Evolutionary conservation across 1,140 invertebrate species (phyloP), one percentile per base, ranked within the genome.

Genomic region (Tribolium castaneum): DNA sequence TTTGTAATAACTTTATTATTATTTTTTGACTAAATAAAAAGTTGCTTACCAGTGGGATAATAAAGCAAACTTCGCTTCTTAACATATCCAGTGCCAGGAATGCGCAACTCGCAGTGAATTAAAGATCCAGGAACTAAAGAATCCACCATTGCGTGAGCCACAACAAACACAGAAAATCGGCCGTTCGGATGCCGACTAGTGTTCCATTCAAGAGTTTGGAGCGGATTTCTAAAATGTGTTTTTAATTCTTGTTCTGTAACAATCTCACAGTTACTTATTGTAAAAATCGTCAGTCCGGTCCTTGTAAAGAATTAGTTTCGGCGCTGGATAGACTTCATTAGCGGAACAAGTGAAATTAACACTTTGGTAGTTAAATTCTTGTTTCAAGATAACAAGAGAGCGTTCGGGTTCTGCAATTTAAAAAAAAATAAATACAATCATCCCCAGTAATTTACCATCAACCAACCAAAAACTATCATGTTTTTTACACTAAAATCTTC

Each of bases 381-480:
- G 79, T 79, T 82, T 80, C 14, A 78, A 70, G 35, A 86, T 78
- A 4, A 66, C 59, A 54, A 86, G 59, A 3, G 78, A 50, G 10
- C 54, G 74, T 80, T 86, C 85, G 7, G 85, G 84, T 39, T 85
- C 85, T 85, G 50, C 25, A 6, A 30, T 30, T 19, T 30, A 78
- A 84, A 84, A 59, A 39, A 56, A 75, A 45, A 80, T 62, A n/a
- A 66, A n/a, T n/a, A n/a, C n/a, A 50, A 30, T 30, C 25, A 19
- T 30, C 25, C 25, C 19, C 39, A 76, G 22, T 22, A 34, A 49
- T 75, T 49, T 30, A n/a, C 9, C 2, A 66, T 3, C 12, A 50
- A 45, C 73, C 74, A 19, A 92, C 91, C 90, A 80, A 89, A 94
- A 66, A 94, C 90, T 56, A 91, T 89, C 91, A 94, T 92, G 13